Conservation (phyloP, 2,888 invertebrate genomes). For the Meghimatium bilineatum region DNA sequence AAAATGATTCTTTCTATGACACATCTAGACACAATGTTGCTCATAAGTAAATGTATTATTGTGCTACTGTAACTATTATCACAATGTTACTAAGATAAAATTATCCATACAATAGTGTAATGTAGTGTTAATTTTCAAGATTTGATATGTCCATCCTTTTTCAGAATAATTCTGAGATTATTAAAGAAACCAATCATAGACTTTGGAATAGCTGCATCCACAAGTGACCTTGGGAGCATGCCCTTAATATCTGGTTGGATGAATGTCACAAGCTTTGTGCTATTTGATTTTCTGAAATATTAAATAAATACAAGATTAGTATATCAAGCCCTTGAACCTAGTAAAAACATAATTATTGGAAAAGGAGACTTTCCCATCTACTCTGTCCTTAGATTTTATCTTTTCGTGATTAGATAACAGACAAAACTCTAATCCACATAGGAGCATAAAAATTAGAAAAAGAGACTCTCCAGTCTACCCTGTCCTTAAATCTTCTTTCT, state of each 20-base stretch:
- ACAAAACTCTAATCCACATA: too few relatives aligned
- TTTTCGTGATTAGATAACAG: too few relatives aligned
- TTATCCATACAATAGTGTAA: not conserved
- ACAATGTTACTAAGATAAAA: not conserved
- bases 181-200: conserved; percentile 73
- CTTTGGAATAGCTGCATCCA: conserved; percentile 73
- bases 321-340: too few relatives aligned
- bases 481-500: too few relatives aligned
- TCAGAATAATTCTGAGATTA: conserved; percentile 66
- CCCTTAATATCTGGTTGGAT: conserved; percentile 76
- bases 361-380: too few relatives aligned
- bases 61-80: not conserved
- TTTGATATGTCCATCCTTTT: conserved; percentile 65
- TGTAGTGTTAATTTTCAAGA: not conserved
- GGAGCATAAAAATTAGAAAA: too few relatives aligned
- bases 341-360: too few relatives aligned
- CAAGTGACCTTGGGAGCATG: conserved; percentile 71
- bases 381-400: too few relatives aligned
- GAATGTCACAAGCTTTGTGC: conserved; percentile 71
- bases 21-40: not conserved
- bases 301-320: not conserved
- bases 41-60: not conserved
- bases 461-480: too few relatives aligned
- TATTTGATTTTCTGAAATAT: conserved; percentile 69
- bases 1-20: not conserved